A percentile compares a stretch with the other conserved stretches of the same genome.
Evolutionary conservation across 2,113 vertebrate species (phyloP).

Genomic region (Oreochromis niloticus): DNA sequence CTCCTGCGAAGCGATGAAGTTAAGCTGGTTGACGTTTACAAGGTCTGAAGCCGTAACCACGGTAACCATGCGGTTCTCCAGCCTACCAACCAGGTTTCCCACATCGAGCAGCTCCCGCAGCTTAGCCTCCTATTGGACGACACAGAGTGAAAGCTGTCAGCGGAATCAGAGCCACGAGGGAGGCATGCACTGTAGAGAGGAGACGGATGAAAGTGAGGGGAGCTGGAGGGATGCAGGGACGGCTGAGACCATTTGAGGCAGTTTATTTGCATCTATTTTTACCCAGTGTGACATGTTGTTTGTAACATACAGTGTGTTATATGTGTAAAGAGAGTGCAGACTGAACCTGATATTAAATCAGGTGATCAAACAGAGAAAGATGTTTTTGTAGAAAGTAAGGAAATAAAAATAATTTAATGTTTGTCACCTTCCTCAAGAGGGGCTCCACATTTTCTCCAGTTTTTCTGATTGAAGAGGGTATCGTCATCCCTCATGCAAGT

Average conservation of each 20-base stretch:
- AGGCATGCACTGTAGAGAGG: neutral
- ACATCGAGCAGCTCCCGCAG: slow-evolving; percentile 90
- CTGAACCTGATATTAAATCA: neutral
- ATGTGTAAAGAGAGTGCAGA: neutral
- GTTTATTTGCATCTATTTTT: neutral
- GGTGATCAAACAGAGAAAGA: neutral
- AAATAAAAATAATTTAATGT: neutral
- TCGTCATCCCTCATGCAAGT: neutral
- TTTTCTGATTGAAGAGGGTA: neutral
- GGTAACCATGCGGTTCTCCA: slow-evolving; percentile 93
- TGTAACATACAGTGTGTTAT: neutral
- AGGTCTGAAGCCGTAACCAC: slow-evolving; percentile 92
- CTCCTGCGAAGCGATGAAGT: slow-evolving; percentile 93
- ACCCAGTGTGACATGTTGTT: neutral
- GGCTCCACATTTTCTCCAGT: neutral
- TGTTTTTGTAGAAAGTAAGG: neutral
- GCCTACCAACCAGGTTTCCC: slow-evolving; percentile 85
- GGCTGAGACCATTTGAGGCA: neutral
- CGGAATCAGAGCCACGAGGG: neutral
- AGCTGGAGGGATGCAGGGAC: fast-evolving
- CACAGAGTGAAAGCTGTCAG: neutral
- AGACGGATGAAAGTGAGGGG: neutral
- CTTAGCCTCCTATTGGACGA: slow-evolving; percentile 84
- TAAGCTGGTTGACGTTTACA: slow-evolving; percentile 93
- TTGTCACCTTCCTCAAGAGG: neutral